These are phyloP conservation scores for Tyrannus savana DNA, from an alignment of 2,113 vertebrate genomes.

Conservation along the genomic window DNA sequence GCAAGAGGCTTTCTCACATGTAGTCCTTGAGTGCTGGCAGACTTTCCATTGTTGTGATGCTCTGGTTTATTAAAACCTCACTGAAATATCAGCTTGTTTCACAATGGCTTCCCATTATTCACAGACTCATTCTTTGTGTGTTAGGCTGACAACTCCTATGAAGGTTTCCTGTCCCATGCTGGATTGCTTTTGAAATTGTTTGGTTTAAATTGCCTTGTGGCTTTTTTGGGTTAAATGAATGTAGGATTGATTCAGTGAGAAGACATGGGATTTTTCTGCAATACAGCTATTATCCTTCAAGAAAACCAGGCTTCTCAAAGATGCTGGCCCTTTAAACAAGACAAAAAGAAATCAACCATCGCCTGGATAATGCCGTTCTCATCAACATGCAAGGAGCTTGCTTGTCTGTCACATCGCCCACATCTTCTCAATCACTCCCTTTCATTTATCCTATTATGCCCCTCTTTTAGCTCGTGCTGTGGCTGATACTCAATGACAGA, in stretches of 20 bases:
- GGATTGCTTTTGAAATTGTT: background rate
- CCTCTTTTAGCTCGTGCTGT: slow-evolving; percentile 65
- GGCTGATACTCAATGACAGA: slow-evolving; percentile 55
- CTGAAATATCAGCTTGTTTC: slow-evolving; percentile 7
- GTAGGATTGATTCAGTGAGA: background rate
- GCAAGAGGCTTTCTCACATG: slow-evolving; percentile 2
- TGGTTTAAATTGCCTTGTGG: background rate
- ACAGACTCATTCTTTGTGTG: background rate
- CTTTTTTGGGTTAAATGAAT: background rate
- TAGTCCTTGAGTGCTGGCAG: background rate
- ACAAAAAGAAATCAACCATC: slow-evolving; percentile 54
- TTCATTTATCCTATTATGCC: slow-evolving; percentile 74
- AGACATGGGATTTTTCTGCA: background rate
- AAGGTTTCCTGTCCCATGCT: background rate
- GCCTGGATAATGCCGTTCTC: slow-evolving; percentile 67
- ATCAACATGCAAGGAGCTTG: slow-evolving; percentile 75
- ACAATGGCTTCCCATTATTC: background rate
- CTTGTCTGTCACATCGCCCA: slow-evolving; percentile 74
- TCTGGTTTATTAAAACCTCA: background rate
- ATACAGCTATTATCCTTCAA: background rate
- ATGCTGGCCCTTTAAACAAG: slow-evolving; percentile 67
- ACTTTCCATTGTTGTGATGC: background rate
- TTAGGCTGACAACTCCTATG: background rate
- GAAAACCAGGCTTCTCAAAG: slow-evolving; percentile 19
- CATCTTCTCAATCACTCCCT: slow-evolving; percentile 77